phyloP scores from a whole-genome alignment of 2,888 invertebrate genomes.

The Willowsia nigromaculata region DNA sequence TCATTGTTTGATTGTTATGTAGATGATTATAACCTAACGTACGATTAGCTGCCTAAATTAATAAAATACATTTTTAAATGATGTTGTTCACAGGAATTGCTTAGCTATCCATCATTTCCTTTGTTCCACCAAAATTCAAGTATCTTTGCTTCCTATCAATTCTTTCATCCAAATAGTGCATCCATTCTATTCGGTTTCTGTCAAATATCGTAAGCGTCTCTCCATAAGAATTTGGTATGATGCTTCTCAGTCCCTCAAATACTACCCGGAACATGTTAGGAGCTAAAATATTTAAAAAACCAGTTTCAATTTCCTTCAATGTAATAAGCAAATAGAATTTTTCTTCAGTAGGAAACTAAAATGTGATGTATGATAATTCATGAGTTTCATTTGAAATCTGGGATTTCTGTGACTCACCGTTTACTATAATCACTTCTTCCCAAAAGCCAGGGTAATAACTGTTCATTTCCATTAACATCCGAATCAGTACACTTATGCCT shows the following conservation, averaged over 20 bases:
- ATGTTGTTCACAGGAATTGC: too few relatives aligned
- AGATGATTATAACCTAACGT: too few relatives aligned
- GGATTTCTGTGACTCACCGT: too few relatives aligned
- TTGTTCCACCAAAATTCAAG: not conserved
- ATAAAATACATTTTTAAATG: not conserved
- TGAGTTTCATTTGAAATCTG: too few relatives aligned
- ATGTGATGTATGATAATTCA: not conserved
- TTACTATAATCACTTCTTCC: slow-evolving; percentile 42
- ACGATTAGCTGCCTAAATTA: not conserved
- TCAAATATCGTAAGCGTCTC: slow-evolving; percentile 16
- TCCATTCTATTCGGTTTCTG: not conserved
- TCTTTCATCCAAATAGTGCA: not conserved
- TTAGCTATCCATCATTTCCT: too few relatives aligned
- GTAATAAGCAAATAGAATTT: not conserved
- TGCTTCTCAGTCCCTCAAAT: not conserved
- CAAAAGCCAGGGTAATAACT: slow-evolving; percentile 47
- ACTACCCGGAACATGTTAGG: not conserved
- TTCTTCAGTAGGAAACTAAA: not conserved
- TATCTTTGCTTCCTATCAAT: not conserved
- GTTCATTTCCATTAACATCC: slow-evolving; percentile 1
- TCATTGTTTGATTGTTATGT: too few relatives aligned
- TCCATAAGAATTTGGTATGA: not conserved
- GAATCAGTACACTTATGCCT: not conserved
- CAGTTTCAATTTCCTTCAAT: not conserved
- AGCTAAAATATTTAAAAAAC: not conserved